Conservation (phyloP, 2,888 invertebrate genomes). For the Alloplasta piceator region DNA sequence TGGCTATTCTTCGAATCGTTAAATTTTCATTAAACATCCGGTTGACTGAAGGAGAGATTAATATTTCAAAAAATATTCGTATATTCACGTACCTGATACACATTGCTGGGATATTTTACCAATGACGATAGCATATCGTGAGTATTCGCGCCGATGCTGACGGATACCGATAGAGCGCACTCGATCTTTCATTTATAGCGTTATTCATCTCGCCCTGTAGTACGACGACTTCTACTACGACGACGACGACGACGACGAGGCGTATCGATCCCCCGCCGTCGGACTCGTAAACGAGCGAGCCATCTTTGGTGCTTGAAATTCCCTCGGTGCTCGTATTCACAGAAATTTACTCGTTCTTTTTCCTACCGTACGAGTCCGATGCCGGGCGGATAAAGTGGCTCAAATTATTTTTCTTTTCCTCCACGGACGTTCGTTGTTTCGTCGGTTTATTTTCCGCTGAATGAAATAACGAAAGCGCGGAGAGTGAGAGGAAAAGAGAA, state of each 20-base stretch:
- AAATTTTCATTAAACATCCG: not conserved
- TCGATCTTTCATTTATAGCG: constrained; percentile 60
- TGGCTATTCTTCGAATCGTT: not conserved
- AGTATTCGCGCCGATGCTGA: constrained; percentile 18
- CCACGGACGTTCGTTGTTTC: constrained; percentile 9
- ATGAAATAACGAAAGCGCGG: constrained; percentile 41
- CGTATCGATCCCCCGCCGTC: constrained; percentile 58
- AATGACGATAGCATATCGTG: constrained; percentile 4
- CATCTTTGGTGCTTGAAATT: constrained; percentile 63
- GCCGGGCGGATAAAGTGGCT: constrained; percentile 53
- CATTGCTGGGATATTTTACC: constrained; percentile 12
- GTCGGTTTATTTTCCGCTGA: constrained; percentile 26
- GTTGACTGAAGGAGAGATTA: not conserved
- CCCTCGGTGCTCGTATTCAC: constrained; percentile 61
- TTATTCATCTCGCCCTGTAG: constrained; percentile 29
- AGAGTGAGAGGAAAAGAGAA: constrained; percentile 5
- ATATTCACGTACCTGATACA: constrained; percentile 4
- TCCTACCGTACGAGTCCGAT: constrained; percentile 37
- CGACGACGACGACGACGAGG: constrained; percentile 50
- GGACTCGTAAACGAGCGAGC: constrained; percentile 62
- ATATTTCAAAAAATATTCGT: constrained; percentile 23
- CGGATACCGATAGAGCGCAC: constrained; percentile 23
- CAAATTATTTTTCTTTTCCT: constrained; percentile 52
- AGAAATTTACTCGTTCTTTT: constrained; percentile 60
- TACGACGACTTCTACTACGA: constrained; percentile 16